Conservation (phyloP, 2,888 invertebrate species). For the Anoncus sp. region DNA sequence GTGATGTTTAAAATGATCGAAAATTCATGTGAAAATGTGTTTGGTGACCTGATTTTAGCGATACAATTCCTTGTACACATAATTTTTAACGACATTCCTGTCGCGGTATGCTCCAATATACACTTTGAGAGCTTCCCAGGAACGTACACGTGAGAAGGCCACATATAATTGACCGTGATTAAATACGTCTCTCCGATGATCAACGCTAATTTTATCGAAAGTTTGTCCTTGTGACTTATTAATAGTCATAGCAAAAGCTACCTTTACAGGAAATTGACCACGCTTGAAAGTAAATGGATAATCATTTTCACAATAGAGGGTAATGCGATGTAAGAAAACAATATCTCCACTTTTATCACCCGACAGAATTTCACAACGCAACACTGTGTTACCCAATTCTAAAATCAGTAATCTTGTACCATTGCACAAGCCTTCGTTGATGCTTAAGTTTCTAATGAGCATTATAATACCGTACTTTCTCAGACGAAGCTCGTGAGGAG, state of each 20-base stretch:
- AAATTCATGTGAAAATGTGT: not conserved
- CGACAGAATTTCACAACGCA: conserved; percentile 62
- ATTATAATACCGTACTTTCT: conserved; percentile 36
- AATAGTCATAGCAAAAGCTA: conserved; percentile 67
- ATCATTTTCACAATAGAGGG: conserved; percentile 3
- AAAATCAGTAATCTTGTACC: conserved; percentile 56
- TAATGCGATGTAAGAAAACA: conserved; percentile 46
- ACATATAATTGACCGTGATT: conserved; percentile 65
- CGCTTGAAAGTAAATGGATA: conserved; percentile 32
- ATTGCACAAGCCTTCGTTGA: conserved; percentile 52
- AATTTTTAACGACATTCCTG: conserved; percentile 41
- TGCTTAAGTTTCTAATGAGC: conserved; percentile 42
- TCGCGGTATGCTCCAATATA: conserved; percentile 46
- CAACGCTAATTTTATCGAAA: conserved; percentile 57
- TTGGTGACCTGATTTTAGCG: conserved; percentile 6
- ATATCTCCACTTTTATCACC: conserved; percentile 51
- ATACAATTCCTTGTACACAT: conserved; percentile 47
- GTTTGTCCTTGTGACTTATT: conserved; percentile 64
- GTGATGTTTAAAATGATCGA: conserved; percentile 1
- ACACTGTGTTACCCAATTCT: conserved; percentile 37
- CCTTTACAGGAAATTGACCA: conserved; percentile 64
- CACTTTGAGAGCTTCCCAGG: conserved; percentile 57
- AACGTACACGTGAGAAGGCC: conserved; percentile 51
- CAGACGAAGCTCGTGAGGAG: conserved; percentile 22
- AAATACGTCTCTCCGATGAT: conserved; percentile 59